phyloP scores from a whole-genome alignment of 1,140 invertebrate species.

The Bombus superbus region DNA sequence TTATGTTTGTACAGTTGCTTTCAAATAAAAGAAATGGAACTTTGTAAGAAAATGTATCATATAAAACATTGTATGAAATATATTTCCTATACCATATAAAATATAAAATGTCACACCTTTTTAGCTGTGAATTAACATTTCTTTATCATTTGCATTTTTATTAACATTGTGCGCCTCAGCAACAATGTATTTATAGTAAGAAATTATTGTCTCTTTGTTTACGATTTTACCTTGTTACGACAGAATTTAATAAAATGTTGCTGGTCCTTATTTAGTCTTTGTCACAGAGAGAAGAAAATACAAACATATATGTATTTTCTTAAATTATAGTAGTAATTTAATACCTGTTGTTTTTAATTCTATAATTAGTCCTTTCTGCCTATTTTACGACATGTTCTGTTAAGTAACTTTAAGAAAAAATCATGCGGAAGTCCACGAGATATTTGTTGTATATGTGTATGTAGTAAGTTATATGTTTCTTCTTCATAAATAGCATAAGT shows the following conservation, averaged over 20 bases:
- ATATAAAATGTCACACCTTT: constrained; percentile 11
- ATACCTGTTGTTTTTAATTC: background rate
- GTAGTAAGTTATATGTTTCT: constrained; percentile 91
- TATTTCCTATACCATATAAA: constrained; percentile 8
- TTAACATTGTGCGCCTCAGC: background rate
- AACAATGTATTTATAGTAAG: background rate
- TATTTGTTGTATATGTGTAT: constrained; percentile 93
- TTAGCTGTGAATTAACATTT: constrained; percentile 1
- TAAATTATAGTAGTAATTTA: too few species aligned
- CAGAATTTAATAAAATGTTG: background rate
- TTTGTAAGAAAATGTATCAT: constrained; percentile 1
- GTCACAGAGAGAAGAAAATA: too few species aligned
- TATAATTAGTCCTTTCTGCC: constrained; percentile 74
- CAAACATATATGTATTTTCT: too few species aligned
- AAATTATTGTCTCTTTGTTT: constrained; percentile 1
- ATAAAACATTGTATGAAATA: background rate
- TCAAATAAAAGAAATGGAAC: constrained; percentile 7
- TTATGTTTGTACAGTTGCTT: background rate
- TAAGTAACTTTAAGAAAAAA: constrained; percentile 91
- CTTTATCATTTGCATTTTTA: background rate
- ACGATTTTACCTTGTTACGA: background rate
- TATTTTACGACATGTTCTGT: constrained; percentile 90
- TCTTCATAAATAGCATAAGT: constrained; percentile 94
- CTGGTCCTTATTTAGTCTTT: background rate
- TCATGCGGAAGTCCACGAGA: constrained; percentile 92